Conservation (phyloP, 2,797 vertebrate species). For the Sarcoramphus papa region DNA sequence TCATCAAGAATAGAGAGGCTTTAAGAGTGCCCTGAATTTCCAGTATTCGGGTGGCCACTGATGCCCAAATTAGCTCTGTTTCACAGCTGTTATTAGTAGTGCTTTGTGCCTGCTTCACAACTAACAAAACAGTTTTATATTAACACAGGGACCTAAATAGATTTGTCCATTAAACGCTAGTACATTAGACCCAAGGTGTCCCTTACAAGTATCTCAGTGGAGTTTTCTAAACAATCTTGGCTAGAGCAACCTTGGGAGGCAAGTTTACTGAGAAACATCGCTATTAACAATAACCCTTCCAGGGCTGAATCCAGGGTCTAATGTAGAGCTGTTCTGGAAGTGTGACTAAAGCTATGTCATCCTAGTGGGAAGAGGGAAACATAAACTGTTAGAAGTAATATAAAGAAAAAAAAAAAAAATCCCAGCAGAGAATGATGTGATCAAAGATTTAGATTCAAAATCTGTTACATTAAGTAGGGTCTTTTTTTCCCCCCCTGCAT, state of each 20-base stretch:
- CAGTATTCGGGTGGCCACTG: conserved; percentile 23
- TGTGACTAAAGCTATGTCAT: neutral
- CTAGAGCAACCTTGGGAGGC: conserved; percentile 64
- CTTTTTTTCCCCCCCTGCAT: neutral
- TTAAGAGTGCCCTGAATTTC: conserved; percentile 4
- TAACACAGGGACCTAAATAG: conserved; percentile 73
- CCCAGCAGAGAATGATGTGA: neutral
- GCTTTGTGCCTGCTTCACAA: conserved; percentile 62
- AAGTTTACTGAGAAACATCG: conserved; percentile 14
- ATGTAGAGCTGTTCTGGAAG: neutral
- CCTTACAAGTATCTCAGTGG: conserved; percentile 68
- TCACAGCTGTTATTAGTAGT: conserved; percentile 57
- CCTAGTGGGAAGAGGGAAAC: neutral
- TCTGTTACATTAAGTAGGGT: neutral
- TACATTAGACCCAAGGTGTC: conserved; percentile 78
- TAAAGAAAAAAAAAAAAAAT: neutral
- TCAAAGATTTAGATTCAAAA: conserved; percentile 32
- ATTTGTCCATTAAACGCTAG: conserved; percentile 74
- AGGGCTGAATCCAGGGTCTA: neutral
- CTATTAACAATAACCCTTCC: conserved; percentile 33
- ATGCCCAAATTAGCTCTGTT: conserved; percentile 41
- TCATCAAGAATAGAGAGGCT: neutral
- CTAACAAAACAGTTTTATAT: conserved; percentile 68
- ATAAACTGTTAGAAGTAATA: neutral
- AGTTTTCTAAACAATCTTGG: conserved; percentile 71